phyloP scores from a whole-genome alignment of 1,140 invertebrate species.

The Chironomus striatipennis region DNA sequence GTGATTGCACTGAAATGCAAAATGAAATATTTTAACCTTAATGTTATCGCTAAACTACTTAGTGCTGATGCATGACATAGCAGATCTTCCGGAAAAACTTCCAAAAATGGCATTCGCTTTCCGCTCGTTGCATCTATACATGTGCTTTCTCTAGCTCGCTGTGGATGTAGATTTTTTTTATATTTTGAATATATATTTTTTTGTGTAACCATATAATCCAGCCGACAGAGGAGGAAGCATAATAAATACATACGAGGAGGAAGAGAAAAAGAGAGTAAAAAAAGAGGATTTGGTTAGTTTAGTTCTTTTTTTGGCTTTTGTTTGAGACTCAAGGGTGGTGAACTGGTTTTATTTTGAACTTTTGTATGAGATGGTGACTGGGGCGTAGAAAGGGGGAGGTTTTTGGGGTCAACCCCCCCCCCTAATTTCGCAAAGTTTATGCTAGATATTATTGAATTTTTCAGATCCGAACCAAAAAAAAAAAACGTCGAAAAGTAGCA shows the following conservation, averaged over 20 bases:
- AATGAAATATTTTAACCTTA: slow-evolving; percentile 16
- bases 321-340: too few relatives aligned
- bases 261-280: not conserved
- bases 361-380: too few relatives aligned
- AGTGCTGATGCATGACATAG: slow-evolving; percentile 66
- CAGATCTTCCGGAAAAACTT: slow-evolving; percentile 62
- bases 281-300: not conserved
- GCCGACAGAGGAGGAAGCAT: not conserved
- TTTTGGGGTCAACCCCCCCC: too few relatives aligned
- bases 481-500: too few relatives aligned
- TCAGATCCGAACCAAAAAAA: too few relatives aligned
- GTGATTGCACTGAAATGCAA: slow-evolving; percentile 3
- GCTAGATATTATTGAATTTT: too few relatives aligned
- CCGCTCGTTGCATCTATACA: slow-evolving; percentile 54
- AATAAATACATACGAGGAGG: not conserved
- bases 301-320: not conserved
- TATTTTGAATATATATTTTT: not conserved
- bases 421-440: too few relatives aligned
- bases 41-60: slow-evolving; percentile 44
- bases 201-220: not conserved
- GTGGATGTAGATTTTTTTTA: too few relatives aligned
- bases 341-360: too few relatives aligned
- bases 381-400: too few relatives aligned
- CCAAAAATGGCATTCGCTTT: slow-evolving; percentile 54
- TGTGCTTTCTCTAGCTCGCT: slow-evolving; percentile 47